A percentile compares a stretch with the other conserved stretches of the same genome.
Conservation (phyloP, 2,888 invertebrate genomes). For the Drosophila buzzatii region DNA sequence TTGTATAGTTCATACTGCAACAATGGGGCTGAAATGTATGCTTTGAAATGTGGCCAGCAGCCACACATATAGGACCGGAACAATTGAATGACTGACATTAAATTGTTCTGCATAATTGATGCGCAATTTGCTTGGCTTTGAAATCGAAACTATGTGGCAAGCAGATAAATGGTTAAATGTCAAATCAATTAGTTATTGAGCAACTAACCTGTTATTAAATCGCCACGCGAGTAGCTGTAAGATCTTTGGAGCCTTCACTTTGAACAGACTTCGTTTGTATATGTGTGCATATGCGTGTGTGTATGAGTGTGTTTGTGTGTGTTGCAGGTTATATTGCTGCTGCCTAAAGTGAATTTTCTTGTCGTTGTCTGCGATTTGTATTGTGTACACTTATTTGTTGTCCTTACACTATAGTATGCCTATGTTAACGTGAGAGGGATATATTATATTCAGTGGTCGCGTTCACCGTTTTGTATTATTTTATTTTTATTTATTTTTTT, state of each 20-base stretch:
- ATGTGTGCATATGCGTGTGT: constrained; percentile 6
- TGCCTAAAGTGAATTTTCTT: constrained; percentile 52
- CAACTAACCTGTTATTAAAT: constrained; percentile 55
- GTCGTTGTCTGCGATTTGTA: constrained; percentile 39
- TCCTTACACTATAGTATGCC: constrained; percentile 14
- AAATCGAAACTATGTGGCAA: neutral
- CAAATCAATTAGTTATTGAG: constrained; percentile 36
- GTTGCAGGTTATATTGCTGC: constrained; percentile 17
- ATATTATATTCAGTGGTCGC: constrained; percentile 17
- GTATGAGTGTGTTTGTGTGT: neutral
- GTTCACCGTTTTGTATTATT: neutral
- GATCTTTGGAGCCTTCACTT: constrained; percentile 15
- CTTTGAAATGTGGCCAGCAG: constrained; percentile 25
- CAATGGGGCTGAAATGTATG: constrained; percentile 28
- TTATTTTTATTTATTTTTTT: neutral
- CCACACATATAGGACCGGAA: constrained; percentile 4
- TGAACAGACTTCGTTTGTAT: constrained; percentile 6
- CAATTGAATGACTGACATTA: constrained; percentile 46
- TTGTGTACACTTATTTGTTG: constrained; percentile 36
- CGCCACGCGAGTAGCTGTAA: constrained; percentile 33
- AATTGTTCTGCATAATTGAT: constrained; percentile 75
- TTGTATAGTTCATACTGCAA: constrained; percentile 17
- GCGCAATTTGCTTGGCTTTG: constrained; percentile 41
- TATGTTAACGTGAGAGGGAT: constrained; percentile 1
- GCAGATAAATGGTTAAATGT: constrained; percentile 22